Conservation (phyloP, 2,888 invertebrate species). For the Heliconius ismenius region DNA sequence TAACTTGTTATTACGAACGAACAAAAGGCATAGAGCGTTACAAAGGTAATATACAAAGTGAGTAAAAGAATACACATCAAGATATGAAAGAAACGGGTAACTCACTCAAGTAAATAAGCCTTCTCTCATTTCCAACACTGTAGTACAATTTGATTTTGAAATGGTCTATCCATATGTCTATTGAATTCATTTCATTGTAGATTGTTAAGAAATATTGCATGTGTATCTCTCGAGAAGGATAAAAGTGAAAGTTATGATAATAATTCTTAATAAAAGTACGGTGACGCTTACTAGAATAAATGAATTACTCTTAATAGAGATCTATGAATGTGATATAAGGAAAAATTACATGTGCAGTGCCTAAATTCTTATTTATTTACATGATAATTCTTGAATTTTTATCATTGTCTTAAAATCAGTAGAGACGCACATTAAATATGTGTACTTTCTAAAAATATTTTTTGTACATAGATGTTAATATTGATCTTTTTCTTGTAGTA, state of each 20-base stretch:
- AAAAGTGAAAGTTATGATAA: slow-evolving; percentile 59
- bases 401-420: slow-evolving; percentile 45
- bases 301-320: slow-evolving; percentile 58
- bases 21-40: neutral
- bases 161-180: slow-evolving; percentile 7
- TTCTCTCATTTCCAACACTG: slow-evolving; percentile 6
- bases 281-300: slow-evolving; percentile 80
- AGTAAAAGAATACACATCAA: neutral
- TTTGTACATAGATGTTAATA: slow-evolving; percentile 69
- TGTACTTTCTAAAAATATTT: slow-evolving; percentile 59
- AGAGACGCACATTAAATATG: slow-evolving; percentile 46
- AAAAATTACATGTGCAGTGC: slow-evolving; percentile 76
- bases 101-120: slow-evolving; percentile 16
- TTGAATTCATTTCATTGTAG: slow-evolving; percentile 23
- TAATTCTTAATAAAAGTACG: slow-evolving; percentile 72
- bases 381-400: slow-evolving; percentile 51
- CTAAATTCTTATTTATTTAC: slow-evolving; percentile 75
- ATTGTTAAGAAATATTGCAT: slow-evolving; percentile 36
- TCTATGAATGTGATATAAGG: slow-evolving; percentile 78
- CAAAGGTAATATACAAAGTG: neutral
- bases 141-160: neutral
- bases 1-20: neutral
- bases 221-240: slow-evolving; percentile 42
- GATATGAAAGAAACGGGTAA: slow-evolving; percentile 6
- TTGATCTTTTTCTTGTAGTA: slow-evolving; percentile 77